phyloP scores from a whole-genome alignment of 1,140 invertebrate species.

The Neodiprion virginianus region DNA sequence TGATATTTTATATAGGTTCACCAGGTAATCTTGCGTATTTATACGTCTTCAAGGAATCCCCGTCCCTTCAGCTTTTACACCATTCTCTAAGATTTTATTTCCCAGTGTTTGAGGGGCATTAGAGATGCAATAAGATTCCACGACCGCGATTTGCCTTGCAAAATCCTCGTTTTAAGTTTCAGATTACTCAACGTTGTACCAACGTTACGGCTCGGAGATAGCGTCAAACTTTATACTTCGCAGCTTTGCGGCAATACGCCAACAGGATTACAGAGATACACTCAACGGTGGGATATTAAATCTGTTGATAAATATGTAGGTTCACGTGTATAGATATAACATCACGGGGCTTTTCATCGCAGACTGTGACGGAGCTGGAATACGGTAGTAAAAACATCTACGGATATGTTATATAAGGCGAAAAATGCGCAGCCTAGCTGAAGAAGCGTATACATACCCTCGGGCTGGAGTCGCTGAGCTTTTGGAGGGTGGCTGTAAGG shows the following conservation, averaged over 20 bases:
- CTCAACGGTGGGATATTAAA: not conserved
- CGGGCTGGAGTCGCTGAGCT: too few species aligned
- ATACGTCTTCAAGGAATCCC: not conserved
- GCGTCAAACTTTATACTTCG: not conserved
- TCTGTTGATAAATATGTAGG: not conserved
- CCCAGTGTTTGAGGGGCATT: not conserved
- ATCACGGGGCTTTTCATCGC: too few species aligned
- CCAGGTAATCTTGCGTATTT: not conserved
- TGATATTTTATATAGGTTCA: not conserved
- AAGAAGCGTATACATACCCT: too few species aligned
- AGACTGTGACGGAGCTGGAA: too few species aligned
- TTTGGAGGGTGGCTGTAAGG: too few species aligned
- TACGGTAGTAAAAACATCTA: too few species aligned
- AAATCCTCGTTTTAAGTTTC: slow-evolving; percentile 6
- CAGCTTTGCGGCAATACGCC: not conserved
- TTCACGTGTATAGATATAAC: too few species aligned
- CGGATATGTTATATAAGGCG: too few species aligned
- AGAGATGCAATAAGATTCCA: slow-evolving; percentile 3
- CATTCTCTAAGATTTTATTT: not conserved
- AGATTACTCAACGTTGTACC: slow-evolving; percentile 1
- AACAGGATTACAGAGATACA: not conserved
- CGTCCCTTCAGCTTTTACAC: not conserved
- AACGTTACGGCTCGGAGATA: not conserved
- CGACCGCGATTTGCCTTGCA: slow-evolving; percentile 1
- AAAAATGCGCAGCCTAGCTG: too few species aligned